Percentiles rank a stretch among this genome's conserved stretches.
These are phyloP conservation scores for Fopius arisanus DNA, from an alignment of 1,140 invertebrate species.

Conservation along the genomic window DNA sequence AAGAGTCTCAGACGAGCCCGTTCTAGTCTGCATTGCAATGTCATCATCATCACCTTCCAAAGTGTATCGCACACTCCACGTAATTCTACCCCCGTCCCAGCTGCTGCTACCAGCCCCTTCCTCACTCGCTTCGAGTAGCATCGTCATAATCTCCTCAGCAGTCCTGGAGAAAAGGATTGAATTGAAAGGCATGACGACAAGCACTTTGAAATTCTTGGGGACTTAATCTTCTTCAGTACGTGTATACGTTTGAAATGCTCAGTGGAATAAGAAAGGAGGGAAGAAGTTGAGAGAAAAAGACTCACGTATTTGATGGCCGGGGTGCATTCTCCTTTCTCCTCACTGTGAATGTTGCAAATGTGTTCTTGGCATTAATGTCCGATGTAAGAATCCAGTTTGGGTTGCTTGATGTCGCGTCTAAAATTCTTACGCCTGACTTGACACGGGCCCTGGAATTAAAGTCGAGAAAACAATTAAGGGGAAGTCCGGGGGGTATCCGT, in stretches of 20 bases:
- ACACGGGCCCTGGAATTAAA: constrained; percentile 77
- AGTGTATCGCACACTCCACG: constrained; percentile 80
- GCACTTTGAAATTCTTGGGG: not conserved
- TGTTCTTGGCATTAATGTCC: constrained; percentile 83
- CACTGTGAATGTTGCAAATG: constrained; percentile 84
- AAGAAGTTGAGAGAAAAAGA: constrained; percentile 30
- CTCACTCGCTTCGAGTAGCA: constrained; percentile 88
- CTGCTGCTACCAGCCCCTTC: constrained; percentile 76
- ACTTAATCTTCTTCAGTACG: not conserved
- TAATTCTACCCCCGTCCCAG: constrained; percentile 80
- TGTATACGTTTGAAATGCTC: not conserved
- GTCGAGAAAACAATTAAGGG: not conserved
- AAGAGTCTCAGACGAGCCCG: constrained; percentile 52
- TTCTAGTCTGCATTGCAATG: constrained; percentile 49
- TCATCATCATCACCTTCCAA: constrained; percentile 70
- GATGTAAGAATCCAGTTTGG: constrained; percentile 84
- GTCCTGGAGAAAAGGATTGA: constrained; percentile 60
- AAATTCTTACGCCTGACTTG: constrained; percentile 82
- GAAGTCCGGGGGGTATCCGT: too few species aligned
- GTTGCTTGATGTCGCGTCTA: constrained; percentile 80
- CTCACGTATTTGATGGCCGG: constrained; percentile 51
- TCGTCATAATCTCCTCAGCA: constrained; percentile 85
- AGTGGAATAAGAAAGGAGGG: not conserved
- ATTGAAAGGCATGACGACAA: constrained; percentile 9
- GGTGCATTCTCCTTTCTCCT: constrained; percentile 70